Evolutionary conservation across 2,113 vertebrate genomes (phyloP).

Genomic region (Gorilla gorilla): DNA sequence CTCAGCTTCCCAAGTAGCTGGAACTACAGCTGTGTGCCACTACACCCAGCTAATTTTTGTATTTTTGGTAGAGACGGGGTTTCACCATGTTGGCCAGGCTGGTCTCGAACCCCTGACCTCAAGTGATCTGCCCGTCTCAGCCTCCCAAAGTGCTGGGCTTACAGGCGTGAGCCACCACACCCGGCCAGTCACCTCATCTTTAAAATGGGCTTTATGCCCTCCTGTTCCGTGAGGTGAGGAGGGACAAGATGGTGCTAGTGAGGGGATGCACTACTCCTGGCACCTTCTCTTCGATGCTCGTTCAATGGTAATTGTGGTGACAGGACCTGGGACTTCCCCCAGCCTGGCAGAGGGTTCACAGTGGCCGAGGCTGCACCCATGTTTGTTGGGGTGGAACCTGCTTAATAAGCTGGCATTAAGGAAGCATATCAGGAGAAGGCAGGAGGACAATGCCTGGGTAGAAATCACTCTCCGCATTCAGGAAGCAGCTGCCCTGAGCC

Average conservation of each 20-base stretch:
- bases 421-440: neutral
- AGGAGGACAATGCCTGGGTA: neutral
- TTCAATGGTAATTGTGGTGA: neutral
- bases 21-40: too few relatives aligned
- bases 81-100: too few relatives aligned
- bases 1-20: too few relatives aligned
- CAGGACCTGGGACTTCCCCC: neutral
- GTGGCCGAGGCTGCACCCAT: rapidly evolving
- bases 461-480: neutral
- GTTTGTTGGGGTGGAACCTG: neutral
- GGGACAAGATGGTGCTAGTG: neutral
- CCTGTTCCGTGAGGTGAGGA: rapidly evolving
- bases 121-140: rapidly evolving
- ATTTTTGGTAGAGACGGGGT: too few relatives aligned
- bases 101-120: too few relatives aligned
- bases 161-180: too few relatives aligned
- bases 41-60: too few relatives aligned
- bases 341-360: neutral
- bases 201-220: neutral
- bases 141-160: too few relatives aligned
- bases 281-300: neutral
- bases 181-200: neutral
- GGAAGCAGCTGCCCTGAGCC: neutral
- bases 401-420: neutral
- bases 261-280: neutral